A percentile compares a stretch with the other conserved stretches of the same genome.
Evolutionary conservation across 2,113 vertebrate species (phyloP).

Genomic region (Xiphias gladius): DNA sequence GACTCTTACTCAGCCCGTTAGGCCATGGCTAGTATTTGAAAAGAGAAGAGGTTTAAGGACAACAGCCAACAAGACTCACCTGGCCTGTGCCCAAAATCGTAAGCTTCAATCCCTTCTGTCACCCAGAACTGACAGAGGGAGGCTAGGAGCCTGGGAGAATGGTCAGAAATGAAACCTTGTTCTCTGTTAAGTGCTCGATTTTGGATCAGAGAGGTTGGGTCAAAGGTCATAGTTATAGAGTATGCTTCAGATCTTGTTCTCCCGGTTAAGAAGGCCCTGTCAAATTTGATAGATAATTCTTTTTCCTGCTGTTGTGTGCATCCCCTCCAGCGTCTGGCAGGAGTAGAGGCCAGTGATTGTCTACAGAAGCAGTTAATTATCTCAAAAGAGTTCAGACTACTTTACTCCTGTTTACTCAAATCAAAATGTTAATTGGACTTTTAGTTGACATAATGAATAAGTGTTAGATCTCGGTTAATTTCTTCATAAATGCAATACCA

Average conservation of each 20-base stretch:
- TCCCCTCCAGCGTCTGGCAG: constrained; percentile 64
- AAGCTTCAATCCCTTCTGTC: constrained; percentile 41
- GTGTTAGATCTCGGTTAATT: constrained; percentile 26
- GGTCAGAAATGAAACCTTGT: constrained; percentile 45
- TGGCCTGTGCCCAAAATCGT: constrained; percentile 42
- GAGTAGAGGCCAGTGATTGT: constrained; percentile 57
- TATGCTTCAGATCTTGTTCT: constrained; percentile 46
- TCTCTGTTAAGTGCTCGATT: constrained; percentile 46
- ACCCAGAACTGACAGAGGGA: constrained; percentile 40
- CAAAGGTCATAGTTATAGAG: constrained; percentile 18
- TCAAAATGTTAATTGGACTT: constrained; percentile 55
- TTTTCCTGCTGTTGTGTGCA: constrained; percentile 54
- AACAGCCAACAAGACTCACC: constrained; percentile 37
- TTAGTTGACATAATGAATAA: constrained; percentile 1
- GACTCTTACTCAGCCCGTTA: constrained; percentile 39
- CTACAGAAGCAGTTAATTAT: constrained; percentile 29
- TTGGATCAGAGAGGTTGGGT: constrained; percentile 27
- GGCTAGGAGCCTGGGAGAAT: constrained; percentile 42
- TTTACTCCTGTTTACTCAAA: constrained; percentile 41
- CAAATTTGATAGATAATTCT: constrained; percentile 21
- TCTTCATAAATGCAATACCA: constrained; percentile 38
- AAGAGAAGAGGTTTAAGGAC: constrained; percentile 45
- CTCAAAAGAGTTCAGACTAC: constrained; percentile 14
- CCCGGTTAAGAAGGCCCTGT: constrained; percentile 46
- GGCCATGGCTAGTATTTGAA: constrained; percentile 22